These are phyloP conservation scores for Zele albiditarsus DNA, from an alignment of 2,888 invertebrate genomes.

Conservation along the genomic window DNA sequence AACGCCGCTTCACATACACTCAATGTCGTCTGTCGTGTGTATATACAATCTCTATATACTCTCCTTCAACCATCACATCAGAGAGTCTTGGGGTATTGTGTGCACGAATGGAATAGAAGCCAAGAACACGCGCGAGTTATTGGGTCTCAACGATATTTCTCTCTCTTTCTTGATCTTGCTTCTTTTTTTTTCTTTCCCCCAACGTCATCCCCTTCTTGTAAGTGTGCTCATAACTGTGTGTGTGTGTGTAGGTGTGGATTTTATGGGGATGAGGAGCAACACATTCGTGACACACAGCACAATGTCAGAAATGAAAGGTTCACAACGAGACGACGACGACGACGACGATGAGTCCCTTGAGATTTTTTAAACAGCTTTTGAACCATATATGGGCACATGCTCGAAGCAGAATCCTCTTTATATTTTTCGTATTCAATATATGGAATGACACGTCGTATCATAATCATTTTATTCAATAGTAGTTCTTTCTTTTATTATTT, in stretches of 20 bases:
- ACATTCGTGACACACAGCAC: neutral
- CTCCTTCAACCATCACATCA: neutral
- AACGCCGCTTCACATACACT: slow-evolving; percentile 18
- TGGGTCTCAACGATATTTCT: neutral
- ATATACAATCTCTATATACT: slow-evolving; percentile 19
- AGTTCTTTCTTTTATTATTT: slow-evolving; percentile 11
- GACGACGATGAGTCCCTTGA: slow-evolving; percentile 27
- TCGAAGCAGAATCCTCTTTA: slow-evolving; percentile 28
- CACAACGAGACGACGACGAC: neutral
- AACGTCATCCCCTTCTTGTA: neutral
- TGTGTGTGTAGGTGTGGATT: neutral
- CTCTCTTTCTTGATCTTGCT: neutral
- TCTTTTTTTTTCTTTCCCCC: neutral
- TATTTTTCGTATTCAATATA: neutral
- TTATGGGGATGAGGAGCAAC: neutral
- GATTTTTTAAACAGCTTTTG: slow-evolving; percentile 32
- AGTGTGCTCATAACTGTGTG: neutral
- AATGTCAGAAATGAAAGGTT: slow-evolving; percentile 7
- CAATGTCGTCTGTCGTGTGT: slow-evolving; percentile 22
- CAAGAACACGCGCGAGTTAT: slow-evolving; percentile 17
- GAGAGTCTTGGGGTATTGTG: neutral
- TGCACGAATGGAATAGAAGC: slow-evolving; percentile 1
- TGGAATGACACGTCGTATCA: neutral
- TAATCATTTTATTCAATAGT: slow-evolving; percentile 5
- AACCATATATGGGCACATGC: slow-evolving; percentile 7